A percentile compares a stretch with the other conserved stretches of the same genome.
These are phyloP conservation scores for Maniola hyperantus DNA, from an alignment of 2,888 invertebrate genomes.

Conservation along the genomic window DNA sequence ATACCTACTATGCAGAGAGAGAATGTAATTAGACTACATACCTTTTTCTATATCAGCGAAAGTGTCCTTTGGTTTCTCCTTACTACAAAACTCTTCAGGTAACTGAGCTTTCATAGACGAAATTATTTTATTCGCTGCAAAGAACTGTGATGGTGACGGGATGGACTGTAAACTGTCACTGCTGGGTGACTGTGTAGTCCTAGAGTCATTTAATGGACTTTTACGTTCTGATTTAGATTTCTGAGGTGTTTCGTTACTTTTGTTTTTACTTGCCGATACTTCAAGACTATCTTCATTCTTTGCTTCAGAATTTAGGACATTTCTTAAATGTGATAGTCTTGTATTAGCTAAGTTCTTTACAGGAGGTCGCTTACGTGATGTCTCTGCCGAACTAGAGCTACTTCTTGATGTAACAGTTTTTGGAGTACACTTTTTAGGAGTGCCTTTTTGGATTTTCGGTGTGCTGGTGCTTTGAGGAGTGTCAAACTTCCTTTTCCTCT, in stretches of 20 bases:
- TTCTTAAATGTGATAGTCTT: conserved; percentile 58
- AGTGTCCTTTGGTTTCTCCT: conserved; percentile 64
- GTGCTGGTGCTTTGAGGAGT: conserved; percentile 31
- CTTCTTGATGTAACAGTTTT: conserved; percentile 41
- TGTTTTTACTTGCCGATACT: conserved; percentile 35
- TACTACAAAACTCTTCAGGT: conserved; percentile 65
- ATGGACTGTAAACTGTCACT: conserved; percentile 65
- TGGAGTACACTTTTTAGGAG: conserved; percentile 18
- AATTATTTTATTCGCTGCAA: conserved; percentile 74
- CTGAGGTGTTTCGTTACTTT: conserved; percentile 49
- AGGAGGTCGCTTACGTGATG: conserved; percentile 39
- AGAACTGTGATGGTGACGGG: conserved; percentile 73
- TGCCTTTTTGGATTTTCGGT: conserved; percentile 24
- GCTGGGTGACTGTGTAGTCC: conserved; percentile 60
- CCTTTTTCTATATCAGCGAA: conserved; percentile 76
- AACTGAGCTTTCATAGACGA: conserved; percentile 76
- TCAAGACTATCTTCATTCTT: conserved; percentile 43
- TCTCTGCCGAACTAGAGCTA: conserved; percentile 39
- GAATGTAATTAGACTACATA: not conserved
- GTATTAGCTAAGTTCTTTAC: conserved; percentile 62
- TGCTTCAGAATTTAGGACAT: conserved; percentile 54
- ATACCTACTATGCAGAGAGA: no score
- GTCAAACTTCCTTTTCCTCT: conserved; percentile 22
- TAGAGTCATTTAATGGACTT: conserved; percentile 60
- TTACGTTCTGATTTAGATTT: conserved; percentile 47